Base-by-base conservation (phyloP, 2,888 invertebrate species). In the Nemotelus pantherinus region DNA sequence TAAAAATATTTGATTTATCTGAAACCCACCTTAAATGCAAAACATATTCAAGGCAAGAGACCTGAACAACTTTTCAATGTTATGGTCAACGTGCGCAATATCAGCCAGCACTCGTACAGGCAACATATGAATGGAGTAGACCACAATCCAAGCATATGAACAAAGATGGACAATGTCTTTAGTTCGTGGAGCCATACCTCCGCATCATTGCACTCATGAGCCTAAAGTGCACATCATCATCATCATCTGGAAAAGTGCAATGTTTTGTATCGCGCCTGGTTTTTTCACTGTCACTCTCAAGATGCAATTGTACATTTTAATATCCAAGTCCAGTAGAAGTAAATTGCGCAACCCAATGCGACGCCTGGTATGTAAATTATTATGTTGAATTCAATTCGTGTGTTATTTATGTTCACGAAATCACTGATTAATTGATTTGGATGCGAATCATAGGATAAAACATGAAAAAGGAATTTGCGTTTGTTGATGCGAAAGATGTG, bases 321-420 rank as follows among this genome's bases (percentile, higher is more conserved):
- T 25, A 25, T 25, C 25, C 25, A 25, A 25, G 25, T 25, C 25
- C 25, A 25, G 25, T 25, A 25, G 25, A 25, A 25, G 25, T 25
- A 1, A 25, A 25, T 25, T 25, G 25, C 25, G 25, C 25, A 25
- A 25, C 25, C 25, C 25, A 25, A 39, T 55, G 53, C 55, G 55
- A 47, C 55, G 53, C 55, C 55, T 43, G 55, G 55, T 74, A 60
- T 74, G 74, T 74, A 74, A 74, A 74, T 74, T 74, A 74, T 74
- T 74, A 74, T 60, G 74, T 74, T 60, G 74, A 60, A 74, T 74
- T 25, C 74, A 55, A 65, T 77, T 77, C 65, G 50, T 60, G 75
- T 72, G 68, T 68, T 77, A 79, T 79, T 79, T 79, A 79, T 79
- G 79, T 76, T 65, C 79, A 79, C 77, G 79, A 79, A 79, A 77